Evolutionary conservation across 23 tunicate genomes (phyloP).

Genomic region (Ascidia mentula): DNA sequence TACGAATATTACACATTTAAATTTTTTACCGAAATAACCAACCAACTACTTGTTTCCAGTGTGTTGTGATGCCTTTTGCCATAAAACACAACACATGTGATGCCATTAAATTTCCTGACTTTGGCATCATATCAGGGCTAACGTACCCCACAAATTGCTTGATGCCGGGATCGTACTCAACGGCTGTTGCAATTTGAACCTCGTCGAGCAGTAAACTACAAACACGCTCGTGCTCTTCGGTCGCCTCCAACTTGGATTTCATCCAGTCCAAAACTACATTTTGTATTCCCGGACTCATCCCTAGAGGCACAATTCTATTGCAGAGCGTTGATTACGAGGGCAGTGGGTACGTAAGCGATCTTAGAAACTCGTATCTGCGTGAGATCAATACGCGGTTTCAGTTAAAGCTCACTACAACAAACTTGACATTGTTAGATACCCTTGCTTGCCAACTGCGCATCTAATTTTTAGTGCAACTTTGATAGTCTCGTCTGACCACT

Average conservation of each 20-base stretch:
- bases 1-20: too few relatives aligned
- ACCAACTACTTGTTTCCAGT: background rate
- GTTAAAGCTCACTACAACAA: background rate
- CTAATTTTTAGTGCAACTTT: background rate
- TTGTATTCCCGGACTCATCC: too few relatives aligned
- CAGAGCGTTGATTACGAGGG: background rate
- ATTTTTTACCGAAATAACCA: too few relatives aligned
- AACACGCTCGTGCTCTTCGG: background rate
- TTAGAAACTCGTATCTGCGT: too few relatives aligned
- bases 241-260: background rate
- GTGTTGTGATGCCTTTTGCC: background rate
- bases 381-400: too few relatives aligned
- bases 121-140: background rate
- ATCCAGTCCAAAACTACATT: background rate
- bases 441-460: background rate
- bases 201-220: too few relatives aligned
- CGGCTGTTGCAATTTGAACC: background rate
- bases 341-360: background rate
- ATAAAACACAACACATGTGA: background rate
- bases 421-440: background rate
- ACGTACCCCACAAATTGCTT: background rate
- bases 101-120: background rate
- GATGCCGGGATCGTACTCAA: background rate
- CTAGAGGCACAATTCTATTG: background rate
- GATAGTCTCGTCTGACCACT: background rate